Percentiles rank a stretch among this genome's conserved stretches.
These are phyloP conservation scores for Colius striatus DNA, from an alignment of 2,113 vertebrate genomes.

Conservation along the genomic window DNA sequence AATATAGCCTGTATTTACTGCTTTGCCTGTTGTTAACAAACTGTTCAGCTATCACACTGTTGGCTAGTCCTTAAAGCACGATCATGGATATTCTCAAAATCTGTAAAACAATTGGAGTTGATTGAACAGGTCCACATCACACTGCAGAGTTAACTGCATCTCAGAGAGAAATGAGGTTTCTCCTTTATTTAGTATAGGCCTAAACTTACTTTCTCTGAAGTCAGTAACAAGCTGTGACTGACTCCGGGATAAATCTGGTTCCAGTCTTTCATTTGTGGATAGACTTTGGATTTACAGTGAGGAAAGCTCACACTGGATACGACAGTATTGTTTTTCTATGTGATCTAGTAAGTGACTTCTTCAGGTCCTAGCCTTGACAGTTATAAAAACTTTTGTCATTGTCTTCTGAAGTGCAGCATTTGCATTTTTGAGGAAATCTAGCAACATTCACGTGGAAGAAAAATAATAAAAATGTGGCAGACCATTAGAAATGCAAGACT, in stretches of 20 bases:
- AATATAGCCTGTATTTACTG: background rate
- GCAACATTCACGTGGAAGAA: background rate
- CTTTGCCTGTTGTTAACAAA: background rate
- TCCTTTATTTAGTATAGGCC: background rate
- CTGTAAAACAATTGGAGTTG: background rate
- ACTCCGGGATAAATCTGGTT: background rate
- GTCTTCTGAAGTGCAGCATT: conserved; percentile 4
- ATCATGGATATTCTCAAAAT: background rate
- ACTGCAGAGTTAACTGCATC: background rate
- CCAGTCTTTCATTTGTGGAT: background rate
- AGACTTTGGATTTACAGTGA: background rate
- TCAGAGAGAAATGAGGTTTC: background rate
- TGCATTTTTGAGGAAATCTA: conserved; percentile 10
- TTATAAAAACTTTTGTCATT: background rate
- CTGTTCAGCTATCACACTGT: background rate
- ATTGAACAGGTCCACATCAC: background rate
- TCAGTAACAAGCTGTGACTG: background rate
- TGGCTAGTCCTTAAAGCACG: background rate
- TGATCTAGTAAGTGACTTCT: background rate
- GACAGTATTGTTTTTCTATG: background rate
- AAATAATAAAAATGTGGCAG: background rate
- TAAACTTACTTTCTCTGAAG: background rate
- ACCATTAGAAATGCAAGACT: background rate
- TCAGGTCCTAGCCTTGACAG: background rate
- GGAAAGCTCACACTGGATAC: background rate